Evolutionary conservation across 2,888 invertebrate species (phyloP), one percentile per base, ranked within the genome.

Genomic region (Agelastica alni): DNA sequence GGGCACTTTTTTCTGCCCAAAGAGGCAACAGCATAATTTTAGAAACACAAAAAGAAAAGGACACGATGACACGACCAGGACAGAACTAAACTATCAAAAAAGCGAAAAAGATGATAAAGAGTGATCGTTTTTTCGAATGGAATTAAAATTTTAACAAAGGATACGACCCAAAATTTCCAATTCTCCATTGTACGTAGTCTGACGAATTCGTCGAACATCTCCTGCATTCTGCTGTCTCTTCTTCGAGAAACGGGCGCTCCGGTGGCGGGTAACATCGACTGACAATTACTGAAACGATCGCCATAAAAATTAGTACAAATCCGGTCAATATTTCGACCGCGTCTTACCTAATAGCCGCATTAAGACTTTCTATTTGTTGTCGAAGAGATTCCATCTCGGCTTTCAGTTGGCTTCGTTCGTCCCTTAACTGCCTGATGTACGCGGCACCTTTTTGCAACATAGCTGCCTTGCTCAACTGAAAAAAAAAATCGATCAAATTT

Each of bases 121-220:
- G n/a, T n/a, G n/a, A n/a, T n/a, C n/a, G n/a, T n/a, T n/a, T n/a
- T n/a, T n/a, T n/a, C n/a, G n/a, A n/a, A n/a, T n/a, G n/a, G n/a
- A n/a, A n/a, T n/a, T n/a, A n/a, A n/a, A n/a, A n/a, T 16, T 44
- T 13, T 41, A 10, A 12, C 30, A 83, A 86, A 87, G 87, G 86
- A 88, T 93, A 96, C 96, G 81, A 97, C 93, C 95, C 96, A 97
- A 80, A 96, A 97, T 80, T 95, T 96, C 96, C 96, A 97, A 79
- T 95, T 94, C 71, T 89, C 88, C 74, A 88, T 82, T 12, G 96
- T 96, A 56, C 94, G 82, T 66, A 82, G 85, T 63, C 88, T 84
- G 37, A 97, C 93, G 79, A 96, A 96, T 22, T 92, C 87, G 65
- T 93, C 91, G 78, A 94, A 96, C 86, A 96, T 89, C 78, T 95